Conservation (phyloP, 2,888 invertebrate species). For the Agrenia bidenticulata region DNA sequence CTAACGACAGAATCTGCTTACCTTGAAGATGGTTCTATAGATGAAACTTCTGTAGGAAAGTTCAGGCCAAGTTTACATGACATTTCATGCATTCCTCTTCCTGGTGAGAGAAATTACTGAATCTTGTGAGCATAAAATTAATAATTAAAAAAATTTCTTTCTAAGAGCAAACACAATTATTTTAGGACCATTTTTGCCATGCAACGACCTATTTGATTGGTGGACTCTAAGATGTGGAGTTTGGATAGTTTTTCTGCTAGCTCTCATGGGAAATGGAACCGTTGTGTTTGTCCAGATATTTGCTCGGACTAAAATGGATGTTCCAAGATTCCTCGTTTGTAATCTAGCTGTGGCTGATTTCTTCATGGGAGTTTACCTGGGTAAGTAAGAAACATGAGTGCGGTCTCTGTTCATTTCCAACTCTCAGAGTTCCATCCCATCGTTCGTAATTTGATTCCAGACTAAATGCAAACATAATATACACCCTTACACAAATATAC, state of each 20-base stretch:
- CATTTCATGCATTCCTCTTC: conserved; percentile 78
- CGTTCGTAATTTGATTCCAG: conserved; percentile 11
- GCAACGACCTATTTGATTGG: conserved; percentile 95
- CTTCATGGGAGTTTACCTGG: conserved; percentile 93
- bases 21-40: conserved; percentile 17
- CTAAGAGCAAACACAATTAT: not conserved
- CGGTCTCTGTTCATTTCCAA: not conserved
- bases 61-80: conserved; percentile 48
- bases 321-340: conserved; percentile 92
- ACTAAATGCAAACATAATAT: conserved; percentile 4
- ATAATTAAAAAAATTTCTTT: conserved; percentile 28
- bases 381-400: conserved; percentile 58
- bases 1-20: conserved; percentile 33
- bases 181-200: conserved; percentile 88
- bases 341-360: conserved; percentile 96
- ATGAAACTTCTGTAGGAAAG: conserved; percentile 42
- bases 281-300: conserved; percentile 91
- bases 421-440: not conserved
- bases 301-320: conserved; percentile 91
- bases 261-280: conserved; percentile 92
- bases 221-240: conserved; percentile 96
- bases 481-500: not conserved
- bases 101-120: conserved; percentile 60
- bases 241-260: conserved; percentile 94
- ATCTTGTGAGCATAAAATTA: not conserved